Percentiles rank a stretch among this genome's conserved stretches.
Conservation (phyloP, 2,797 vertebrate species). For the Australoheros facetus region DNA sequence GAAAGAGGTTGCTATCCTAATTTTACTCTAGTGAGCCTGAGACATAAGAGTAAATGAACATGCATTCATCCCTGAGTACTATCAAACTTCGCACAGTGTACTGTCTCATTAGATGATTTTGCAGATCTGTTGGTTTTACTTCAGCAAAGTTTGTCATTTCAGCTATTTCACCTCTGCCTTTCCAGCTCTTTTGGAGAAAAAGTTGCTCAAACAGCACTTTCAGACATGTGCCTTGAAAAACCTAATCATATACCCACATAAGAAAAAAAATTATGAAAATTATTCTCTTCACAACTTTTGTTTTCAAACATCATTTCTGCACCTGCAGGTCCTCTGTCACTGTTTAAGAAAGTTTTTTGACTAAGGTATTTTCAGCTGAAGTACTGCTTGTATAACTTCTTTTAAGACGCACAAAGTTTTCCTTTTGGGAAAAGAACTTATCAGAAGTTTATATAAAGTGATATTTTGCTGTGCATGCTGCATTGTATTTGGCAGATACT, state of each 20-base stretch:
- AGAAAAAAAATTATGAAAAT: neutral
- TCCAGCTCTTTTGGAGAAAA: neutral
- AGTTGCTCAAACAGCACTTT: neutral
- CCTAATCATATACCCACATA: neutral
- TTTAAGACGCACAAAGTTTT: neutral
- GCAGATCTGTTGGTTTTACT: neutral
- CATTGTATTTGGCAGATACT: neutral
- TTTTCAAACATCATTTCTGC: neutral
- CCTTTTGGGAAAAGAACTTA: neutral
- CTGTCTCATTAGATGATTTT: neutral
- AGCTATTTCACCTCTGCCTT: neutral
- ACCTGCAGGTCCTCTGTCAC: neutral
- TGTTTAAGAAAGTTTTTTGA: neutral
- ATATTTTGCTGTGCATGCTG: neutral
- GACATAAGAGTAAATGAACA: too few species aligned
- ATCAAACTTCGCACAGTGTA: neutral
- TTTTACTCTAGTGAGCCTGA: too few species aligned
- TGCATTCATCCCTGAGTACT: too few species aligned
- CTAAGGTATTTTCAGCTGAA: neutral
- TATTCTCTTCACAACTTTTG: neutral
- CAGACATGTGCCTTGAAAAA: neutral
- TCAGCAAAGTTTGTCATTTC: neutral
- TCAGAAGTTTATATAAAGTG: neutral
- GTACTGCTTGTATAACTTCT: neutral
- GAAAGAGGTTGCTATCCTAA: too few species aligned